phyloP scores from a whole-genome alignment of 92 coral and sea anemone species.

The Actinernus sp. region DNA sequence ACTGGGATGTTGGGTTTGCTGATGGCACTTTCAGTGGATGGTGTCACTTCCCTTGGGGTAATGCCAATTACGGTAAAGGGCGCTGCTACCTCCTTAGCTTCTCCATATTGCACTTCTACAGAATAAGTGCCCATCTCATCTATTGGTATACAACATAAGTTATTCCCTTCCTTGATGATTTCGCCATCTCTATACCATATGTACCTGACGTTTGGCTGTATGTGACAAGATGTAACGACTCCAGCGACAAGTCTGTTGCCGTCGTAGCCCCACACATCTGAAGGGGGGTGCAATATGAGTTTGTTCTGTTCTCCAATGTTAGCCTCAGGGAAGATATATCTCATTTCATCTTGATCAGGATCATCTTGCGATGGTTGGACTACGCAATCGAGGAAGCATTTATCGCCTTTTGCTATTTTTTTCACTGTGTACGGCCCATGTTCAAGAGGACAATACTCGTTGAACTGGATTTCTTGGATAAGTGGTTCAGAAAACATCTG shows the following conservation, averaged over 20 bases:
- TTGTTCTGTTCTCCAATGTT: background rate
- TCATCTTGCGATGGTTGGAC: slow-evolving; percentile 17
- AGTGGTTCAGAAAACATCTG: slow-evolving; percentile 15
- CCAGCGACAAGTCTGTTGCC: slow-evolving; percentile 26
- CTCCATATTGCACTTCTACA: slow-evolving; percentile 26
- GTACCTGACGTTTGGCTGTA: slow-evolving; percentile 4
- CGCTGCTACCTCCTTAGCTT: slow-evolving; percentile 23
- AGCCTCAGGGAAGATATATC: slow-evolving; percentile 8
- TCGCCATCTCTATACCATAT: slow-evolving; percentile 31
- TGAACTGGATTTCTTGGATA: slow-evolving; percentile 23
- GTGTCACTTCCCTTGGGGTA: background rate
- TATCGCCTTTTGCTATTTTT: slow-evolving; percentile 14
- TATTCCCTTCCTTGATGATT: slow-evolving; percentile 20
- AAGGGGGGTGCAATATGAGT: slow-evolving; percentile 41
- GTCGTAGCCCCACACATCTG: slow-evolving; percentile 43
- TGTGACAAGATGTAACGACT: slow-evolving; percentile 35
- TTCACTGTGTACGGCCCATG: slow-evolving; percentile 29
- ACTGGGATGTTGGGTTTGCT: slow-evolving; percentile 2
- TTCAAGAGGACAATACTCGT: slow-evolving; percentile 36
- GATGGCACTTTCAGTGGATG: background rate
- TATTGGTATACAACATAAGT: slow-evolving; percentile 21
- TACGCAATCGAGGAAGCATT: slow-evolving; percentile 15
- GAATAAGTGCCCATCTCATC: slow-evolving; percentile 30
- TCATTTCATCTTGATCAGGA: slow-evolving; percentile 14
- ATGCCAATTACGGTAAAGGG: slow-evolving; percentile 8